phyloP scores from a whole-genome alignment of 2,888 invertebrate genomes.

The Epinotia nisella region DNA sequence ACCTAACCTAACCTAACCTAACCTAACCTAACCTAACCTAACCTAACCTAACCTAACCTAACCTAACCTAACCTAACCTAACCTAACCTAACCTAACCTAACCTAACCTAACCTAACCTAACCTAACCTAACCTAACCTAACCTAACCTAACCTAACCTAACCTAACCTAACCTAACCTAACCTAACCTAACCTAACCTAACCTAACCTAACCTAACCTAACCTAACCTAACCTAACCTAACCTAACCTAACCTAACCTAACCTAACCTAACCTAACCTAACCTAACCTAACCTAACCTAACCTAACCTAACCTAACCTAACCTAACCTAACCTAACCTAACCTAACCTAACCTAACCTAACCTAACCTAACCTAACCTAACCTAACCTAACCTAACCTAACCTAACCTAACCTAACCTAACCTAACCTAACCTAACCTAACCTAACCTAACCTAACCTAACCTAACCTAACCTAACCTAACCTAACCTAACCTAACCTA shows the following conservation, averaged over 20 bases:
- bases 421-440: constrained; percentile 35
- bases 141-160: constrained; percentile 39
- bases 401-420: constrained; percentile 35
- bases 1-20: constrained; percentile 22
- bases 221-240: constrained; percentile 48
- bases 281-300: constrained; percentile 48
- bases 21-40: constrained; percentile 13
- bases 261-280: constrained; percentile 48
- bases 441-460: constrained; percentile 35
- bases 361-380: constrained; percentile 38
- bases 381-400: constrained; percentile 35
- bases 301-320: constrained; percentile 47
- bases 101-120: constrained; percentile 39
- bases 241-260: constrained; percentile 48
- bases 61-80: constrained; percentile 20
- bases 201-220: constrained; percentile 48
- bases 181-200: constrained; percentile 48
- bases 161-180: constrained; percentile 46
- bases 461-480: constrained; percentile 35
- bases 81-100: constrained; percentile 17
- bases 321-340: constrained; percentile 46
- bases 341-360: constrained; percentile 38
- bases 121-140: constrained; percentile 39
- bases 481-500: constrained; percentile 35
- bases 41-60: constrained; percentile 20